Conservation (phyloP, 2,797 vertebrate genomes). For the Xerus rutilus region DNA sequence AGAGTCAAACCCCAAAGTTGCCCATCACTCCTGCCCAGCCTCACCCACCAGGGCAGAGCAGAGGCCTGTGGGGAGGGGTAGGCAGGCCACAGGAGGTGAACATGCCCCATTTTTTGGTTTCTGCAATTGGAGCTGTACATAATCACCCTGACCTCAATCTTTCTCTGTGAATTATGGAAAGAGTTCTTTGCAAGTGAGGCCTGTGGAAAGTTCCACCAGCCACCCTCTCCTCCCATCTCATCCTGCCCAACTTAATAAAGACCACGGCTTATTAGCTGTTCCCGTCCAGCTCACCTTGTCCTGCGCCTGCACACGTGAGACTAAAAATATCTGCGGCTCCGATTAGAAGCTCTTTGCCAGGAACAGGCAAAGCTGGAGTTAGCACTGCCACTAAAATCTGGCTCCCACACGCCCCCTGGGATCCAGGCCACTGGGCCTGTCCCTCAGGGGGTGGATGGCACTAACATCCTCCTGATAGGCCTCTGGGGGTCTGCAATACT, state of each 20-base stretch:
- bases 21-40: neutral
- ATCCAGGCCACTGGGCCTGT: neutral
- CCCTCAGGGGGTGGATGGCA: neutral
- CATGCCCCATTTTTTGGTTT: slow-evolving; percentile 37
- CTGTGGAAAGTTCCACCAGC: slow-evolving; percentile 51
- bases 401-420: neutral
- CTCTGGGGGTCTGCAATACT: neutral
- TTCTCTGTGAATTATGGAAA: slow-evolving; percentile 79
- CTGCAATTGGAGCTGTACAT: neutral
- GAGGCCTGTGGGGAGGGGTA: fast-evolving
- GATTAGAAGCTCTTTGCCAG: slow-evolving; percentile 65
- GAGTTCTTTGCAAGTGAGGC: slow-evolving; percentile 51
- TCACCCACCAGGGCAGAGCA: neutral
- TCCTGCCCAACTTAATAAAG: slow-evolving; percentile 70
- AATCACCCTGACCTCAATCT: slow-evolving; percentile 79
- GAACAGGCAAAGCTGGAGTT: slow-evolving; percentile 45
- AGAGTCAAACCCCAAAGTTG: neutral
- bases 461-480: neutral
- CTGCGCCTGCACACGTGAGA: slow-evolving; percentile 78
- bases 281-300: slow-evolving; percentile 54
- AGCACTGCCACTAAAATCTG: neutral
- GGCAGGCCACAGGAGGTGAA: neutral
- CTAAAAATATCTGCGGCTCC: slow-evolving; percentile 80
- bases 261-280: slow-evolving; percentile 74
- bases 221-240: neutral